Evolutionary conservation across 2,888 invertebrate species (phyloP), one percentile per base, ranked within the genome.

Genomic region (Amphimallon solstitiale): DNA sequence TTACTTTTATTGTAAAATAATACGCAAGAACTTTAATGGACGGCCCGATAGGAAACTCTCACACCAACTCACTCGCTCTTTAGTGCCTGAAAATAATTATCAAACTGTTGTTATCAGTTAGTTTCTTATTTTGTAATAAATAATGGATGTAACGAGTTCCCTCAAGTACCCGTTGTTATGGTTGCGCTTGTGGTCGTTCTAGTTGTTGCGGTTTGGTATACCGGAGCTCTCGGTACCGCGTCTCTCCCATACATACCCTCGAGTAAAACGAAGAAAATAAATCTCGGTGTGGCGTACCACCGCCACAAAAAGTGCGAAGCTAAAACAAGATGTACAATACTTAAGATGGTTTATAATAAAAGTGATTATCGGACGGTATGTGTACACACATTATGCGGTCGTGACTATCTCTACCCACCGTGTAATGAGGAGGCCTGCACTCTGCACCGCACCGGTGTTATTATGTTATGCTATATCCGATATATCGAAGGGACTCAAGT

Each of bases 361-460:
- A 80, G 80, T 80, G 79, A 81, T 81, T 81, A 81, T 80, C 79
- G 76, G 76, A 72, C 76, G 78, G 79, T 79, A 80, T 80, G 78
- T 81, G 79, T 80, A 80, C 80, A 81, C 79, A 81, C 80, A 80
- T 80, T 80, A 78, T 74, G 74, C 75, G 77, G 77, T 81, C 82
- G 82, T 82, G 82, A 82, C 80, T 74, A 78, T 78, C 79, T 77
- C 81, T 80, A 78, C 82, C 82, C 81, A 82, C 81, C 80, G 80
- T 80, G 81, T 82, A 82, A 82, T 82, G 81, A 82, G 79, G 79
- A 78, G 79, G 79, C 77, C 78, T 76, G 73, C 66, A 66, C 56
- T 56, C 56, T 69, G 19, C 56, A 29, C 56, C 56, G 56, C 65
- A 63, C 65, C 65, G 43, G 54, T 61, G 71, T 72, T 72, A 72